Evolutionary conservation across 2,888 invertebrate species (phyloP), one percentile per base, ranked within the genome.

Genomic region (Agonopterix subpropinquella): DNA sequence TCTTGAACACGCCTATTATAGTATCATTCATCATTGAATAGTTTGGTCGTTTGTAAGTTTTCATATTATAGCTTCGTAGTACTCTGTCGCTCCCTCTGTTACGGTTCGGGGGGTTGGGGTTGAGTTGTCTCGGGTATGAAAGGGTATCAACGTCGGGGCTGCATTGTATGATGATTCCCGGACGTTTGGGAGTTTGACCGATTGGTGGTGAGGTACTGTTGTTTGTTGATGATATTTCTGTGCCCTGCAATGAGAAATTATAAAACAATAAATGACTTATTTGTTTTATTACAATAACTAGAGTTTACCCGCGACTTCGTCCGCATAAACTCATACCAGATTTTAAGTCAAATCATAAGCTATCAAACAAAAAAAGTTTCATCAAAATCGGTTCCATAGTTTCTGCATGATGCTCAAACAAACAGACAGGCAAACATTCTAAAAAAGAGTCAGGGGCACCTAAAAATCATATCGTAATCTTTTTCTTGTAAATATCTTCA

Each of bases 181-280:
- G 41, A 0, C 67, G 64, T 48, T 67, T 75, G 0, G 81, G 81
- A 5, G 78, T 80, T 4, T 46, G 44, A 0, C 58, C 53, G 4
- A 80, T 76, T 0, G 79, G 72, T 2, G 80, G 80, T 0, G 82
- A 83, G 7, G 49, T 58, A 2, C 55, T 15, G 41, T 54, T 61
- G 49, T 62, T 72, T 4, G 74, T 75, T 1, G 77, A 75, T 7
- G 73, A 69, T 51, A 77, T 56, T 60, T 78, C 73, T 10, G 61
- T 39, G n/a, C 54, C 68, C 73, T 79, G 69, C 35, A 72, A 64
- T 8, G 50, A 52, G 5, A 44, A 36, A 11, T n/a, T 1, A 39
- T 9, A 28, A 28, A 28, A 5, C 5, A 7, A 7, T 28, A 4
- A 18, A 2, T 18, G 4, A 3, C 18, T 18, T 18, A 18, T 18